Conservation (phyloP, 2,797 vertebrate species). For the Syncerus caffer region DNA sequence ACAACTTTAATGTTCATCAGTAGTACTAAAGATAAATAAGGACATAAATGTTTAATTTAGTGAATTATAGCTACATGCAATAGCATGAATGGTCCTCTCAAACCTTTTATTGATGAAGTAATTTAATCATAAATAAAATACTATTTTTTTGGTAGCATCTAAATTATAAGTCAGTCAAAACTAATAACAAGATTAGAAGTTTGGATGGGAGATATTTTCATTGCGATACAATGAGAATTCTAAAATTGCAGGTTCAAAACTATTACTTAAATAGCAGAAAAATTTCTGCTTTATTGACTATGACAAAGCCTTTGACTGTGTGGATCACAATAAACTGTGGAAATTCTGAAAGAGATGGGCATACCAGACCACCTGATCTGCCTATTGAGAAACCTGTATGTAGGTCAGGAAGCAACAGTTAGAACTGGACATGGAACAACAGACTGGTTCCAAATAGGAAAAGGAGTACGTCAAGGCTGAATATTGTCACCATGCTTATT, state of each 20-base stretch:
- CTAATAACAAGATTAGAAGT: not conserved
- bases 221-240: not conserved
- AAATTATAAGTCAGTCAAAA: not conserved
- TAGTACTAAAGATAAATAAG: not conserved
- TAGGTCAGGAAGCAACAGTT: no score
- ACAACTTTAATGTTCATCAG: not conserved
- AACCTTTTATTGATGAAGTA: not conserved
- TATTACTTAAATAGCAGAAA: not conserved
- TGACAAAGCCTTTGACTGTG: no score
- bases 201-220: not conserved
- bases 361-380: no score
- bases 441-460: no score
- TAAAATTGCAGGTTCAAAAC: not conserved
- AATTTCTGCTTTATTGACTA: no score
- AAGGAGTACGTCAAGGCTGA: no score
- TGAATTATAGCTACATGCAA: not conserved
- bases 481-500: no score
- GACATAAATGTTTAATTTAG: not conserved
- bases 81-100: not conserved
- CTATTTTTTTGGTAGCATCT: not conserved
- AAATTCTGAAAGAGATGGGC: no score
- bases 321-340: no score
- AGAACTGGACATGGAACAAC: no score
- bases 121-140: not conserved
- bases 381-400: no score